Percentiles rank a stretch among this genome's conserved stretches.
Evolutionary conservation across 2,113 vertebrate species (phyloP).

Genomic region (Dicerorhinus sumatrensis): DNA sequence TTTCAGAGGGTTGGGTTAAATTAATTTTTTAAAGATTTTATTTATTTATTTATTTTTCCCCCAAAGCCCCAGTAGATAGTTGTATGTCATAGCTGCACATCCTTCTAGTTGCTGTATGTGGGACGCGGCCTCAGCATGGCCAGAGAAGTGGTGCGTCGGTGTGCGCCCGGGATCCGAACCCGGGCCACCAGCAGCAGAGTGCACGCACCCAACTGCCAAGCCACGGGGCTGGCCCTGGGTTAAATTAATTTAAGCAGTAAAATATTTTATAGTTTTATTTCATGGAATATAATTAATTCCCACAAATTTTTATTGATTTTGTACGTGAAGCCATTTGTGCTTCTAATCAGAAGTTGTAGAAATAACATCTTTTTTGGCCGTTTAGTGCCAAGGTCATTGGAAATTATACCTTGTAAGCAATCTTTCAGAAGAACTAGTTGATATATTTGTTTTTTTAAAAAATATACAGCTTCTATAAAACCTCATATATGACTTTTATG

Average conservation of each 20-base stretch:
- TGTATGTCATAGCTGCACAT: no score
- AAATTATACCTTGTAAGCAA: background rate
- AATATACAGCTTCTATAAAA: background rate
- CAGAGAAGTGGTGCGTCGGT: no score
- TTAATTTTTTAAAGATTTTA: no score
- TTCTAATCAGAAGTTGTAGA: constrained; percentile 1
- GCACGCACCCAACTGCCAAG: no score
- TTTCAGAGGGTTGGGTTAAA: background rate
- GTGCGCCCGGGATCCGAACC: no score
- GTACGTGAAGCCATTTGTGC: background rate
- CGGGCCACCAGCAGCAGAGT: no score
- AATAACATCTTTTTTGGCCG: constrained; percentile 16
- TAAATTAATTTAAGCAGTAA: background rate
- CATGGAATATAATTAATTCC: background rate
- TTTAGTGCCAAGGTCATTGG: background rate
- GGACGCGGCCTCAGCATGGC: no score
- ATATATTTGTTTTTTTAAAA: constrained; percentile 40
- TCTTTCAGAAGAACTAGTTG: constrained; percentile 33
- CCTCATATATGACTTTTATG: background rate
- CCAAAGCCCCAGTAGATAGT: no score
- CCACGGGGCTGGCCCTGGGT: no score
- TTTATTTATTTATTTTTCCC: no score
- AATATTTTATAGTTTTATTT: constrained; percentile 39
- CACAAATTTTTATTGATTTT: constrained; percentile 22
- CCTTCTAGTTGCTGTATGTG: no score